Percentiles rank a stretch among this genome's conserved stretches.
Evolutionary conservation across 2,113 vertebrate species (phyloP).

Genomic region (Chaenogobius annularis): DNA sequence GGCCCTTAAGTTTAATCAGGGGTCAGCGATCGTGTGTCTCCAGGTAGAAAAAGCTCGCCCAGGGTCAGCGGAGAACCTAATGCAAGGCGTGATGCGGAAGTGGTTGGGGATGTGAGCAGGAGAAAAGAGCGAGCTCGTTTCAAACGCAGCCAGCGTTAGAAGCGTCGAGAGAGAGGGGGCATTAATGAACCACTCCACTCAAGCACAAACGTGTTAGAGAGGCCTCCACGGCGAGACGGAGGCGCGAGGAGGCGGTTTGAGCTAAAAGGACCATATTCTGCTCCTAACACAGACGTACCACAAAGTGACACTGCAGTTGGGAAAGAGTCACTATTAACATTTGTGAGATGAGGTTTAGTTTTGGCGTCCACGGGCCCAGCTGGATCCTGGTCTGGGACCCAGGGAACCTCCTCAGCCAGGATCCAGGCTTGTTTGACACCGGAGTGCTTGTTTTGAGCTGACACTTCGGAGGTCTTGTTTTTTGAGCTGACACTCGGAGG

Average conservation of each 20-base stretch:
- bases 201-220: not conserved
- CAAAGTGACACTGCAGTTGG: not conserved
- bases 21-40: slow-evolving; percentile 8
- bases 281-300: not conserved
- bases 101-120: not conserved
- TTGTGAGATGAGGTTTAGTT: too few relatives aligned
- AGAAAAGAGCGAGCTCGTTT: too few relatives aligned
- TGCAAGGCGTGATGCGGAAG: slow-evolving; percentile 24
- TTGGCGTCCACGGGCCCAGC: not conserved
- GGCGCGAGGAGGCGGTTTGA: not conserved
- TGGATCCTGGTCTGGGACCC: not conserved
- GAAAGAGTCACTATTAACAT: not conserved
- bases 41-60: slow-evolving; percentile 26
- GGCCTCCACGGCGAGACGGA: not conserved
- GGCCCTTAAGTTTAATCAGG: slow-evolving; percentile 37
- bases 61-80: slow-evolving; percentile 26
- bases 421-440: too few relatives aligned
- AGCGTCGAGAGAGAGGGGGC: too few relatives aligned
- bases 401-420: not conserved
- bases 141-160: too few relatives aligned
- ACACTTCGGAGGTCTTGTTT: too few relatives aligned
- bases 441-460: too few relatives aligned
- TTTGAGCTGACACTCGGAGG: too few relatives aligned
- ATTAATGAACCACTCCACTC: too few relatives aligned
- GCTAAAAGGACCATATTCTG: not conserved